phyloP scores from a whole-genome alignment of 2,797 vertebrate genomes.

The Anniella stebbinsi region DNA sequence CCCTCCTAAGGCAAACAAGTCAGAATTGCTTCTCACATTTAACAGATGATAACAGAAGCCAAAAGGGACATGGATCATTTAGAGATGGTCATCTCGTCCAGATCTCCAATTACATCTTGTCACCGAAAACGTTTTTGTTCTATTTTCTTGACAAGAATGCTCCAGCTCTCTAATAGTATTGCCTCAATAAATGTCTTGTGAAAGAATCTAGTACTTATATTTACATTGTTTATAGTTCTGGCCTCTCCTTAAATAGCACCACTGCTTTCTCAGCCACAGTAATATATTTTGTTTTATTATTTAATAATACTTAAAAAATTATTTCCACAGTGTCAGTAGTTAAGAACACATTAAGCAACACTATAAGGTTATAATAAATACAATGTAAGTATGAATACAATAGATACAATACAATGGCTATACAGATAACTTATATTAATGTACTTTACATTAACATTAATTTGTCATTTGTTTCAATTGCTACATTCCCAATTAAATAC shows the following conservation, averaged over 20 bases:
- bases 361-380: too few species aligned
- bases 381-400: too few species aligned
- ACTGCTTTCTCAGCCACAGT: not conserved
- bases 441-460: too few species aligned
- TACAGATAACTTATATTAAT: too few species aligned
- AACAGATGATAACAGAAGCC: not conserved
- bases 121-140: constrained; percentile 1
- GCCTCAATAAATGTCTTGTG: not conserved
- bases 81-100: not conserved
- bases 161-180: not conserved
- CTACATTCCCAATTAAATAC: too few species aligned
- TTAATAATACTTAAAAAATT: not conserved
- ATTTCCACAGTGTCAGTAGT: not conserved
- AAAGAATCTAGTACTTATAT: not conserved
- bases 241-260: not conserved
- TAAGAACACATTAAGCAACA: too few species aligned
- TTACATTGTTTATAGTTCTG: not conserved
- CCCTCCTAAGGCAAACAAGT: not conserved
- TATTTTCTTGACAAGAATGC: not conserved
- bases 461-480: too few species aligned
- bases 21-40: not conserved
- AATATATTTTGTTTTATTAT: not conserved
- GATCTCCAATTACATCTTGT: not conserved
- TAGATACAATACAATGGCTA: too few species aligned
- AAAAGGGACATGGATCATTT: not conserved